phyloP scores from a whole-genome alignment of 2,113 vertebrate genomes.

The Upupa epops region DNA sequence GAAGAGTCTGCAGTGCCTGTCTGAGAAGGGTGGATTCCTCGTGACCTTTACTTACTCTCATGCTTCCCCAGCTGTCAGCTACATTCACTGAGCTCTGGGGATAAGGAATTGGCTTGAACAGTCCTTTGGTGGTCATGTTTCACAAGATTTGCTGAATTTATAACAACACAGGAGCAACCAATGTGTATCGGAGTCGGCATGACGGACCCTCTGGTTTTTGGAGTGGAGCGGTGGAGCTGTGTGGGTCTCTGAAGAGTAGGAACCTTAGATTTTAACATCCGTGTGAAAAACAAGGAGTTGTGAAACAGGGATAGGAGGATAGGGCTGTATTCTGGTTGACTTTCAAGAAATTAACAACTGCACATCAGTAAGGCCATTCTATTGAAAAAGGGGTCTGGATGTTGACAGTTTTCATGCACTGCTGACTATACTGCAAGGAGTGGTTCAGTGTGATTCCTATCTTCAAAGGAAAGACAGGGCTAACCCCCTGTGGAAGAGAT shows the following conservation, averaged over 20 bases:
- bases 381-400: not conserved
- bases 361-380: not conserved
- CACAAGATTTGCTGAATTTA: not conserved
- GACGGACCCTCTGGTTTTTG: fast-evolving
- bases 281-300: not conserved
- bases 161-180: not conserved
- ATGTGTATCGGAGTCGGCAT: fast-evolving
- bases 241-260: not conserved
- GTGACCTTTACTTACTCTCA: constrained; percentile 24
- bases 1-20: not conserved
- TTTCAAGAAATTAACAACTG: not conserved
- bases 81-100: not conserved
- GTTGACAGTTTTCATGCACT: not conserved
- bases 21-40: constrained; percentile 2
- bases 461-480: not conserved
- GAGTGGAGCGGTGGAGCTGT: not conserved
- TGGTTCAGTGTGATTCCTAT: not conserved
- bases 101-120: not conserved
- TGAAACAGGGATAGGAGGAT: not conserved
- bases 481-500: not conserved
- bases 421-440: not conserved
- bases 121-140: not conserved
- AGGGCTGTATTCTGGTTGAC: not conserved
- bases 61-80: not conserved
- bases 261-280: not conserved